Evolutionary conservation across 1,140 invertebrate species (phyloP).

Genomic region (Ooceraea biroi): DNA sequence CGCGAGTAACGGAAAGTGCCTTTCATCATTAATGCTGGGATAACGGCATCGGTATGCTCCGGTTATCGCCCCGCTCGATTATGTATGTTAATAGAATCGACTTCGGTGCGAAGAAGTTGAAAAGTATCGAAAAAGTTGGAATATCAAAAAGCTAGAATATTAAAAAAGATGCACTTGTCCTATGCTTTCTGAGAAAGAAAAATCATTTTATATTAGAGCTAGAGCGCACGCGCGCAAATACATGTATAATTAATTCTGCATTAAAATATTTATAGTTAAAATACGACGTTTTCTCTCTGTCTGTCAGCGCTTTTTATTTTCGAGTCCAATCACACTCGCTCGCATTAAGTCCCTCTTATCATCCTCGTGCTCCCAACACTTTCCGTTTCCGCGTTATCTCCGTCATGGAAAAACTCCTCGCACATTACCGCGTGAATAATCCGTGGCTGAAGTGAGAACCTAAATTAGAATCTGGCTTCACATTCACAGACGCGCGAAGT

Average conservation of each 20-base stretch:
- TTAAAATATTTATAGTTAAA: not conserved
- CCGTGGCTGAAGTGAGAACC: constrained; percentile 8
- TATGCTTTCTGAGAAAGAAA: not conserved
- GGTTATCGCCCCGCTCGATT: constrained; percentile 25
- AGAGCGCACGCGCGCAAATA: too few relatives aligned
- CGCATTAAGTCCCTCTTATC: constrained; percentile 27
- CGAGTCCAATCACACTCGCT: not conserved
- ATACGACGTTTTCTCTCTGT: not conserved
- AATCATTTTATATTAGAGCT: too few relatives aligned
- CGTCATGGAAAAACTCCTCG: constrained; percentile 31
- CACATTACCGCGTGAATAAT: constrained; percentile 42
- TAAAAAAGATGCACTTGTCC: not conserved
- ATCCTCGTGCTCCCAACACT: constrained; percentile 15
- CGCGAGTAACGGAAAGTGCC: constrained; percentile 59
- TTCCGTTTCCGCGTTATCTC: constrained; percentile 43
- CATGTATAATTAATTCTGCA: too few relatives aligned
- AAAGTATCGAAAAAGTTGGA: not conserved
- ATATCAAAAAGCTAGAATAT: not conserved
- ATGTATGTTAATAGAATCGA: constrained; percentile 11
- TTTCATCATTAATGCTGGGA: constrained; percentile 58
- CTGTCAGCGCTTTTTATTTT: not conserved
- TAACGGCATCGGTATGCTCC: constrained; percentile 25
- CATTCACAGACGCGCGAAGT: not conserved
- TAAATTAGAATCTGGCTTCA: not conserved
- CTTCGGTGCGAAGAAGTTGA: not conserved